A percentile compares a stretch with the other conserved stretches of the same genome.
These are phyloP conservation scores for Aphidius gifuensis DNA, from an alignment of 1,140 invertebrate species.

Conservation along the genomic window DNA sequence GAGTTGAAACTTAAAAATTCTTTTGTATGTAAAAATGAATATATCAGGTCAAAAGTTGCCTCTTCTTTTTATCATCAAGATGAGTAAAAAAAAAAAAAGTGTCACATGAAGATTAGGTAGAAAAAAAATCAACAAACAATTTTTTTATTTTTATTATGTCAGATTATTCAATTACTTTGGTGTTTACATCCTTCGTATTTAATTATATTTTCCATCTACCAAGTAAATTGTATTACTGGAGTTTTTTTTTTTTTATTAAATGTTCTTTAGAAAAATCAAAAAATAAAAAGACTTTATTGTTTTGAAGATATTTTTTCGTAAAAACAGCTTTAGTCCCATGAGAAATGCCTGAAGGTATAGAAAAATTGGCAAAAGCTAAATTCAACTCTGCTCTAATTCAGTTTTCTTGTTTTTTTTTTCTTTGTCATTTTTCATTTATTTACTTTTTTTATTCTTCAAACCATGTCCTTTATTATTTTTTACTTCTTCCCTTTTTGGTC, in stretches of 20 bases:
- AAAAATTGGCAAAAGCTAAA: constrained; percentile 20
- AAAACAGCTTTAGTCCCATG: constrained; percentile 18
- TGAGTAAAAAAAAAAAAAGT: too few species aligned
- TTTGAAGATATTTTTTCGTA: constrained; percentile 8
- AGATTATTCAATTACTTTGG: constrained; percentile 7
- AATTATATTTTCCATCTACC: too few species aligned
- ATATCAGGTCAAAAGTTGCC: neutral
- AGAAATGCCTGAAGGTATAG: constrained; percentile 8
- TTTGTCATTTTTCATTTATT: neutral
- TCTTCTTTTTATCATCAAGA: too few species aligned
- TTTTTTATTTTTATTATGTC: neutral
- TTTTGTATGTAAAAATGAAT: neutral
- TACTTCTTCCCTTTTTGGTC: neutral
- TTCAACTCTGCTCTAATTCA: constrained; percentile 11
- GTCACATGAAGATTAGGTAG: too few species aligned
- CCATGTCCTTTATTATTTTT: neutral
- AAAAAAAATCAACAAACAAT: neutral
- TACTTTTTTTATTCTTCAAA: neutral
- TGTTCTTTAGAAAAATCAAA: too few species aligned
- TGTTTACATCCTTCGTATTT: constrained; percentile 20
- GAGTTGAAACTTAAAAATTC: neutral
- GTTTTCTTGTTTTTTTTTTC: constrained; percentile 2
- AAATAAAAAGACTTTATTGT: constrained; percentile 8
- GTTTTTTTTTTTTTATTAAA: constrained; percentile 4
- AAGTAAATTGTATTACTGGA: constrained; percentile 19